Percentiles rank a stretch among this genome's conserved stretches.
These are phyloP conservation scores for Cryptus viduatorius DNA, from an alignment of 2,888 invertebrate genomes.

Conservation along the genomic window DNA sequence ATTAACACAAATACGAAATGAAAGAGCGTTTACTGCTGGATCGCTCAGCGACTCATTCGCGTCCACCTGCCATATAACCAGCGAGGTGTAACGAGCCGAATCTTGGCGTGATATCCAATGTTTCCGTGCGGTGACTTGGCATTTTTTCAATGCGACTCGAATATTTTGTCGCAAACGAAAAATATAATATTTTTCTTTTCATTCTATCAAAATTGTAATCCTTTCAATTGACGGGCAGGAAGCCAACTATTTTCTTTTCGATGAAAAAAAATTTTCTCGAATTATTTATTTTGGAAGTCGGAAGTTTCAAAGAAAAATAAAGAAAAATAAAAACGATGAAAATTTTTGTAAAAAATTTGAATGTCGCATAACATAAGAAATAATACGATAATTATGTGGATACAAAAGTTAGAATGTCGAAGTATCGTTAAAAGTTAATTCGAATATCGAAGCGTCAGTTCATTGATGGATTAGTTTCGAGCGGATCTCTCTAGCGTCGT, in stretches of 20 bases:
- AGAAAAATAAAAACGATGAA: neutral
- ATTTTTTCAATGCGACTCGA: neutral
- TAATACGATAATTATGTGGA: neutral
- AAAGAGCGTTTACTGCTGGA: neutral
- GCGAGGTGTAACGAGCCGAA: conserved; percentile 42
- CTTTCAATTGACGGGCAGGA: neutral
- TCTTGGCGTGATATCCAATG: conserved; percentile 30
- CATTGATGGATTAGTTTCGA: neutral
- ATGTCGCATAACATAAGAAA: neutral
- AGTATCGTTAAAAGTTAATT: conserved; percentile 10
- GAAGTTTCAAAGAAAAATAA: neutral
- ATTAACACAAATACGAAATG: neutral
- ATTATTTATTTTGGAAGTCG: neutral
- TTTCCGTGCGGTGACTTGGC: conserved; percentile 13
- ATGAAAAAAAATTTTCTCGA: conserved; percentile 1
- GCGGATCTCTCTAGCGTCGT: conserved; percentile 19
- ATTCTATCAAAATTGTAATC: neutral
- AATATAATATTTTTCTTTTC: neutral
- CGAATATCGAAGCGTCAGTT: conserved; percentile 30
- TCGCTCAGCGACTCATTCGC: conserved; percentile 35
- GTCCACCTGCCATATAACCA: conserved; percentile 43
- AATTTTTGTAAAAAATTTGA: neutral
- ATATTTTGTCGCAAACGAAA: conserved; percentile 1
- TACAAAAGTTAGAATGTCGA: neutral
- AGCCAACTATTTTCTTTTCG: neutral